Base-by-base conservation (phyloP, 2,797 vertebrate genomes). In the Mycteria americana region DNA sequence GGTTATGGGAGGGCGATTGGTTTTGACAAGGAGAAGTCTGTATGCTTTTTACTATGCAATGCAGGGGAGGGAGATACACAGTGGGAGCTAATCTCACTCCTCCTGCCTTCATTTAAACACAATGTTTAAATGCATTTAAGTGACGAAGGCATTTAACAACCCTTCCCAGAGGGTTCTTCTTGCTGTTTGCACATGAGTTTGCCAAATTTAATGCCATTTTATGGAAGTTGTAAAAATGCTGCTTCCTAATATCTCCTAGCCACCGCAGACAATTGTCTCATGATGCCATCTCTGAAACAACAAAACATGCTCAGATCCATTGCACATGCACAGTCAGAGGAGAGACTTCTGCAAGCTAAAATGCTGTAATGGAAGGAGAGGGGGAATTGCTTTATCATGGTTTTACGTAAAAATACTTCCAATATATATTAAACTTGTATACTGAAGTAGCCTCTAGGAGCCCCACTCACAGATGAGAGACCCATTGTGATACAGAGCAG, bases 21-120 rank as follows among this genome's bases (percentile, higher is more conserved):
- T 95, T 97, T 97, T 97, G 95, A 97, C 94, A 96, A 89, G 81
- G 65, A 97, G 88, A 93, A 93, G 78, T 89, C 94, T 93, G 78
- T 60, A 85, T 1, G 67, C 92, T 93, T 96, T 94, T 87, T 94
- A 73, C 85, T 72, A 22, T 57, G 91, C 69, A 89, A 18, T 78
- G 77, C 73, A 95, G 92, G 85, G 80, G 88, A 95, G 92, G 67
- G 30, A 93, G 88, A 93, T 53, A 85, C 95, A 93, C 96, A 94
- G 84, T 91, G 85, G 88, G 94, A 93, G 93, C 51, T 95, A 75
- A 92, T 96, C 87, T 93, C 82, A 85, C 70, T 96, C 65, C 62
- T 93, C 88, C 74, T 97, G 90, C 70, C 90, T 95, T 95, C 94
- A 86, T 93, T 95, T 95, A 95, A 95, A 96, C 70, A 88, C 91